A percentile compares a stretch with the other conserved stretches of the same genome.
Evolutionary conservation across 2,797 vertebrate species (phyloP).

Genomic region (Odontamblyopus lacepedii): DNA sequence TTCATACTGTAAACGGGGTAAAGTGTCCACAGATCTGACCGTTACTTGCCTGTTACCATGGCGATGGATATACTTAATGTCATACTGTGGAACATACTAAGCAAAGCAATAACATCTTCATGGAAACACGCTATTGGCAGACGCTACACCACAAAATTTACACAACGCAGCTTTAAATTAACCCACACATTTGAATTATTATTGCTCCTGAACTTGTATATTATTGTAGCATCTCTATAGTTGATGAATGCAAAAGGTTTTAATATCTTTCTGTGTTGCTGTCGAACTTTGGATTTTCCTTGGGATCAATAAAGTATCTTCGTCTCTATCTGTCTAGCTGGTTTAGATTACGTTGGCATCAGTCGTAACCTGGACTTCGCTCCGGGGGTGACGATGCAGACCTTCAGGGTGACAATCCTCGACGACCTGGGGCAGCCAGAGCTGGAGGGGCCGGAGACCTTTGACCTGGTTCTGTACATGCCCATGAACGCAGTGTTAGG

Average conservation of each 20-base stretch:
- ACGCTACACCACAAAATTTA: too few species aligned
- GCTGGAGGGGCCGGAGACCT: conserved; percentile 84
- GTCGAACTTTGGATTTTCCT: too few species aligned
- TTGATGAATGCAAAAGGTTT: too few species aligned
- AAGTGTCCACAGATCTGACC: too few species aligned
- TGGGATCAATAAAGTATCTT: too few species aligned
- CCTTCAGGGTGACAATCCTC: conserved; percentile 83
- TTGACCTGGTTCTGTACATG: conserved; percentile 85
- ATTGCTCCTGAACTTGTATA: conserved; percentile 7
- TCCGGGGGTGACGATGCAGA: conserved; percentile 84
- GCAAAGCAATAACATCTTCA: too few species aligned
- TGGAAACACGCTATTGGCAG: too few species aligned
- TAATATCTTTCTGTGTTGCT: too few species aligned
- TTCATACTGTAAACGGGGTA: too few species aligned
- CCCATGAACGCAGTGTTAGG: conserved; percentile 83
- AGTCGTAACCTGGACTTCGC: conserved; percentile 85
- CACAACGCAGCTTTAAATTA: not conserved
- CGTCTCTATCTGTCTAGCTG: conserved; percentile 65
- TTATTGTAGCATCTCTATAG: not conserved
- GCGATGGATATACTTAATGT: too few species aligned
- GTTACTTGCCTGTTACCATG: too few species aligned
- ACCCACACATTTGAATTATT: not conserved
- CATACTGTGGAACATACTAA: too few species aligned
- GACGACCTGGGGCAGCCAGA: conserved; percentile 85
- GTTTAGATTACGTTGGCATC: conserved; percentile 85